Evolutionary conservation across 2,888 invertebrate species (phyloP), one percentile per base, ranked within the genome.

Genomic region (Eilema griseolum): DNA sequence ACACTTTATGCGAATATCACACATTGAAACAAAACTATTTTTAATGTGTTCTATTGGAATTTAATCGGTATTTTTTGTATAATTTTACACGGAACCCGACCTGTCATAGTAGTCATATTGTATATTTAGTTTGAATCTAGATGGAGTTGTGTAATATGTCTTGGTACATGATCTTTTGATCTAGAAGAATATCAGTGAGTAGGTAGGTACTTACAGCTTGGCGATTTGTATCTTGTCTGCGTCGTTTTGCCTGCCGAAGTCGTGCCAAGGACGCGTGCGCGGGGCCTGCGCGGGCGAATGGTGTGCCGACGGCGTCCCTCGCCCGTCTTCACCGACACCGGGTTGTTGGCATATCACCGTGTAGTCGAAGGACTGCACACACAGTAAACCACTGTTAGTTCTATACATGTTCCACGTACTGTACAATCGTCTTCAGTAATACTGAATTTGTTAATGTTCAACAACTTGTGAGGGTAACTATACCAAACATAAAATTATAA

Each of bases 151-250:
- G 20, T n/a, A n/a, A 20, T 52, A 52, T 46, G 46, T 52, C n/a
- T 20, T n/a, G 20, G 52, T n/a, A n/a, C n/a, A 10, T 52, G 52
- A 52, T 52, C 52, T 52, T n/a, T 52, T 20, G 52, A 52, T 61
- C 10, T 28, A 61, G 2, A 31, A 3, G 37, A 57, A 14, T 46
- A 62, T 68, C 59, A 56, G 56, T 63, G 31, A 69, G 73, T n/a
- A n/a, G n/a, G n/a, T n/a, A n/a, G n/a, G n/a, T 82, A 98, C 98
- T 98, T 96, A 99, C 99, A 99, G 96, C 97, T 99, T 99, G 92
- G 99, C 98, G 96, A 99, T 99, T 96, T 99, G 98, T 90, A 99
- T 98, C 96, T 99, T 99, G 93, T 99, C 99, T 71, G 98, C 98
- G 92, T 99, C 98, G 89, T 98, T 98, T 90, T 98, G 98, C 80